Percentiles rank a stretch among this genome's conserved stretches.
These are phyloP conservation scores for Hoplostethus atlanticus DNA, from an alignment of 2,797 vertebrate genomes.

Conservation along the genomic window DNA sequence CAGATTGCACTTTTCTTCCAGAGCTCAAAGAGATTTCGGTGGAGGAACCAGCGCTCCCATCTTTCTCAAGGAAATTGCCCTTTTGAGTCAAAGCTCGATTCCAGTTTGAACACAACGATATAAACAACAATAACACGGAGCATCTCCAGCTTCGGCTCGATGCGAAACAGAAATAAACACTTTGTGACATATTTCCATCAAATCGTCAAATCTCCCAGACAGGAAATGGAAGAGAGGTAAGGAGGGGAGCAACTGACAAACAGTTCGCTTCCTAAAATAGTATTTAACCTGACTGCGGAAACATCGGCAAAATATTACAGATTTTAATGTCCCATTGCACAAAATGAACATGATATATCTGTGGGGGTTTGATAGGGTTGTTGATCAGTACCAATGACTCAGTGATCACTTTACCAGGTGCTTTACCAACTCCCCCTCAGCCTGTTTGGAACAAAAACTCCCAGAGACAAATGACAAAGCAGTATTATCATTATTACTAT, in stretches of 20 bases:
- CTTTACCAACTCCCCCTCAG: no score
- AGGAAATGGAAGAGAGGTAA: not conserved
- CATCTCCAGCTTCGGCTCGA: conserved; percentile 26
- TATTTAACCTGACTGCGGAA: no score
- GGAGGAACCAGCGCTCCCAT: conserved; percentile 25
- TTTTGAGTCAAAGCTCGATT: conserved; percentile 43
- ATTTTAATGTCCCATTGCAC: no score
- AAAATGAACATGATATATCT: no score
- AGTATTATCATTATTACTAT: no score
- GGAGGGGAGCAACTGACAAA: not conserved
- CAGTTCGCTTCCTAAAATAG: no score
- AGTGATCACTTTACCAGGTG: no score
- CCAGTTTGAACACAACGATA: conserved; percentile 28
- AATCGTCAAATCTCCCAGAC: not conserved
- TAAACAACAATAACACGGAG: conserved; percentile 43
- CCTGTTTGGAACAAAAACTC: no score
- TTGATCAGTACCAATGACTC: no score
- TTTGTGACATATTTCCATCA: conserved; percentile 20
- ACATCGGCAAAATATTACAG: no score
- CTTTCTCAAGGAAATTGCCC: conserved; percentile 48
- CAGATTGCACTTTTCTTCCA: conserved; percentile 57
- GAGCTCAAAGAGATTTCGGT: conserved; percentile 44
- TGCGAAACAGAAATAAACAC: conserved; percentile 22
- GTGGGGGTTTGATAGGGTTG: no score
- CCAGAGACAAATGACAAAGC: no score